A percentile compares a stretch with the other conserved stretches of the same genome.
phyloP scores from a whole-genome alignment of 2,888 invertebrate species.

The Trisateles emortualis region DNA sequence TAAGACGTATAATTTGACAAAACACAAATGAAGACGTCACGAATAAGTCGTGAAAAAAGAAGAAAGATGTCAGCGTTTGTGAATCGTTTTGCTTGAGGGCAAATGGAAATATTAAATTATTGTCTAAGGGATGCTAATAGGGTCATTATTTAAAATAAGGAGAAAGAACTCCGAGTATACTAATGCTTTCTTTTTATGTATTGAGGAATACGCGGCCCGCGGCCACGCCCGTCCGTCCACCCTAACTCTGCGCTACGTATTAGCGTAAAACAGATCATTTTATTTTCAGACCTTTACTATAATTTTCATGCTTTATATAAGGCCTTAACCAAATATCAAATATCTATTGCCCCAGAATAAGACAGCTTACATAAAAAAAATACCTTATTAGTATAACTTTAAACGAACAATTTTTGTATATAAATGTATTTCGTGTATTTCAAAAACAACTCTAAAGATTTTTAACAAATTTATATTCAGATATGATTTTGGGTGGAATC shows the following conservation, averaged over 20 bases:
- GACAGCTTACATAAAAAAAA: no score
- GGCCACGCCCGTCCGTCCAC: neutral
- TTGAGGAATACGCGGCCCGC: conserved; percentile 12
- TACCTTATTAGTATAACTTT: no score
- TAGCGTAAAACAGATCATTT: conserved; percentile 10
- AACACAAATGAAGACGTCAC: conserved; percentile 43
- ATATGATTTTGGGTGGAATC: no score
- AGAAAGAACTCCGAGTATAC: conserved; percentile 57
- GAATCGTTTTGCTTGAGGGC: conserved; percentile 58
- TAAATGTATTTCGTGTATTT: no score
- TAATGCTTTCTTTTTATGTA: conserved; percentile 63
- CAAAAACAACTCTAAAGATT: no score
- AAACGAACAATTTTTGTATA: no score
- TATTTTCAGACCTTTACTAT: conserved; percentile 7
- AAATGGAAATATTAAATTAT: conserved; percentile 70
- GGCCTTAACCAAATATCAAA: no score
- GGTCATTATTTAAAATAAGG: conserved; percentile 71
- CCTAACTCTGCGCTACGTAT: conserved; percentile 7
- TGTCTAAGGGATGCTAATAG: conserved; percentile 76
- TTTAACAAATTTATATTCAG: no score
- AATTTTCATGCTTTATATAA: neutral
- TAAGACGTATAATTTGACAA: conserved; percentile 22
- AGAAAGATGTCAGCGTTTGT: conserved; percentile 58
- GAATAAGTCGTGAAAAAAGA: conserved; percentile 47
- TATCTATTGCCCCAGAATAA: no score